Evolutionary conservation across 2,113 vertebrate genomes (phyloP), one percentile per base, ranked within the genome.

Genomic region (Alethe castanea): DNA sequence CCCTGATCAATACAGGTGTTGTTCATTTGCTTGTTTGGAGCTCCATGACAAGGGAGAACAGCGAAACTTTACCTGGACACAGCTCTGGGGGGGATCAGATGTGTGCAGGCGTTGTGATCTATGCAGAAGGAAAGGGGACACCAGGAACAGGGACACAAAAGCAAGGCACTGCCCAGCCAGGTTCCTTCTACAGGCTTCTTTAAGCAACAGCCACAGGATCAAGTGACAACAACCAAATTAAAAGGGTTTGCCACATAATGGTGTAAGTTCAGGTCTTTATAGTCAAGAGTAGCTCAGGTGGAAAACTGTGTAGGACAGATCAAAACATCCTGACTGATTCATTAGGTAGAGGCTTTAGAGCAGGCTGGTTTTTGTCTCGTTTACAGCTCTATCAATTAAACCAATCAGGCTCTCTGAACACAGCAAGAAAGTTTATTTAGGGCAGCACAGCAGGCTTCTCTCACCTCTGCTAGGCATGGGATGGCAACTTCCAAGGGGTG

Each of bases 71-170:
- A 95, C 85, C 95, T 93, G 85, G 90, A 33, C 56, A 86, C n/a
- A 81, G 79, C n/a, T 79, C 81, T 35, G 14, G 0, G 6, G 25
- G 62, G 59, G 74, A 95, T 96, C 84, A 40, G 90, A 50, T 95
- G 78, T n/a, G 42, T 40, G 74, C 50, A 11, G 78, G 70, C 1
- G 0, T 13, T 64, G 73, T 23, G 89, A 95, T 79, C 84, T 64
- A 77, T 28, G 84, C 50, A 16, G 72, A 23, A 53, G 50, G 94
- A 94, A 95, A 96, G 92, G 52, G 78, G 90, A 97, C 82, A 94
- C 95, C 93, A 54, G 70, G 14, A 95, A 33, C 3, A n/a, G 10
- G 50, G 33, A 65, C 23, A 73, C 66, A 67, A 69, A 90, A 83
- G 78, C 54, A 44, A 72, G 28, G 29, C 35, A 57, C 81, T 91